Evolutionary conservation across 35 echinoderm and acorn worm species (phyloP), one percentile per base, ranked within the genome.

Genomic region (Chiridota heheva): DNA sequence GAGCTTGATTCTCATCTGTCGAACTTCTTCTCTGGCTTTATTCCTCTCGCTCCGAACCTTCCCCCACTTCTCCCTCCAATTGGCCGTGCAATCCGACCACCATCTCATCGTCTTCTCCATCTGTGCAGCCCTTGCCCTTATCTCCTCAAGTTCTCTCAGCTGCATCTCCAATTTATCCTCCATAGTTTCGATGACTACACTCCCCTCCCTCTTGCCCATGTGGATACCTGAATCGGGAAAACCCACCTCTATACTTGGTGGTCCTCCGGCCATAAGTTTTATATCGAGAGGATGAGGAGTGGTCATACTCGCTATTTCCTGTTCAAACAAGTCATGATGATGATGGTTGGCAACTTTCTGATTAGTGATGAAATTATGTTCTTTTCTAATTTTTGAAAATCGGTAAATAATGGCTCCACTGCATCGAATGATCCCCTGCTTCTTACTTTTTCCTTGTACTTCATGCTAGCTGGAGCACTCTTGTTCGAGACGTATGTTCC

Each of bases 61-160:
- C 5, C 92, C 92, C 92, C 92, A 96, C 42, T 96, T 96, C 57
- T 96, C 92, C 32, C 92, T 46, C 92, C 92, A 96, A 70, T 96
- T 96, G 6, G 92, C 92, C 3, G 92, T 96, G 46, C 92, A 96
- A 66, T 96, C 92, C 26, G 92, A 96, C 92, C 92, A 96, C 92
- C 92, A 96, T 20, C 92, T 63, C 92, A 96, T 96, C 18, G 92
- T 96, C 71, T 96, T 96, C 58, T 96, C 92, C 92, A 96, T 96
- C 92, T 96, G 92, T n/a, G 87, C 92, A 2, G 92, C 92, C 40
- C 92, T 71, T 1, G 87, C 86, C 40, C 87, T 78, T 5, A 87
- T 87, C 33, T 96, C 92, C 32, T 96, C 92, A 29, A 96, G 40
- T 53, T 96, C 92, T 41, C 92, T 70, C 15, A 89, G 64, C 57